These are phyloP conservation scores for Gambusia affinis DNA, from an alignment of 2,113 vertebrate species.

Conservation along the genomic window DNA sequence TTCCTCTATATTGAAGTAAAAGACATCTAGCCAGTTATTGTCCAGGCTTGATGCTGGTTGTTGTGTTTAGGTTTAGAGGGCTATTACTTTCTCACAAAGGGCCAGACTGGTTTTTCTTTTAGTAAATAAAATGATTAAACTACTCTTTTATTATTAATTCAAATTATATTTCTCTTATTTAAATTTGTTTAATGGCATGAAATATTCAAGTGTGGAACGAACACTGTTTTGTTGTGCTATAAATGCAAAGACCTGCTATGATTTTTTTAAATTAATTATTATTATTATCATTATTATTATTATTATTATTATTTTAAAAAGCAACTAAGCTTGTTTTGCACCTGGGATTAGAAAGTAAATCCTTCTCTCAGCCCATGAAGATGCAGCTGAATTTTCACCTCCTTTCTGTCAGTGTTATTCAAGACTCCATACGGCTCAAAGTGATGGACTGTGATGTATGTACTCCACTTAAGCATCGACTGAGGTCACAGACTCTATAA, in stretches of 20 bases:
- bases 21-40: neutral
- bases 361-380: conserved; percentile 26
- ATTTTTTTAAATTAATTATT: conserved; percentile 39
- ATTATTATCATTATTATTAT: conserved; percentile 7
- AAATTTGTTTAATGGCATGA: neutral
- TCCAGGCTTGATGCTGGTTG: neutral
- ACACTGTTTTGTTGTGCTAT: neutral
- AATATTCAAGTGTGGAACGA: neutral
- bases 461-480: conserved; percentile 80
- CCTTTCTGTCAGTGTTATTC: conserved; percentile 58
- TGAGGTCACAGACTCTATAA: conserved; percentile 82
- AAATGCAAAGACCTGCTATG: conserved; percentile 53
- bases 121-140: neutral
- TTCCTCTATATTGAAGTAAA: neutral
- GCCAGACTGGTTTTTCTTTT: neutral
- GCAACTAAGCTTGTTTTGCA: conserved; percentile 60
- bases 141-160: neutral
- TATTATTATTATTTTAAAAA: conserved; percentile 48
- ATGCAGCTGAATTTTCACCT: conserved; percentile 44
- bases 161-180: neutral
- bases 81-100: neutral
- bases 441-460: conserved; percentile 83
- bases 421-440: conserved; percentile 63
- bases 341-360: conserved; percentile 29
- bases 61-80: neutral